Conservation (phyloP, 2,797 vertebrate species). For the Chelonia mydas region DNA sequence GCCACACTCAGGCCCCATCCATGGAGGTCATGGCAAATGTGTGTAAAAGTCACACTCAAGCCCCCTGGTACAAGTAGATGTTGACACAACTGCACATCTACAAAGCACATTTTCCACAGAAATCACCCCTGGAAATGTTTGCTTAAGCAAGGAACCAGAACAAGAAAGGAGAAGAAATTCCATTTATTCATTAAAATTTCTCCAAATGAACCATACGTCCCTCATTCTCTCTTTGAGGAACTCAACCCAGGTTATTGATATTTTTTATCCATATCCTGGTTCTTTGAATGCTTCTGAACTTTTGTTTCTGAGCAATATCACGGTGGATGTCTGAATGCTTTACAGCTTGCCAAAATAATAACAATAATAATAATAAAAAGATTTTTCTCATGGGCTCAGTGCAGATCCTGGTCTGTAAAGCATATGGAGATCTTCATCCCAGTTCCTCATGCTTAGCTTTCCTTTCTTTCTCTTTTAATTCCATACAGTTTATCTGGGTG, state of each 20-base stretch:
- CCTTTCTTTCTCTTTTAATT: background rate
- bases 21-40: background rate
- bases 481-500: conserved; percentile 93
- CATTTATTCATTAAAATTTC: background rate
- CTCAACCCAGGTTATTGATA: rapidly evolving
- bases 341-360: background rate
- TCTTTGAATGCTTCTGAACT: background rate
- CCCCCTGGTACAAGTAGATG: rapidly evolving
- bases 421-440: background rate
- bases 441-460: conserved; percentile 26
- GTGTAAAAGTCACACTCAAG: background rate
- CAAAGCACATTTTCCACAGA: background rate
- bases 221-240: background rate
- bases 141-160: background rate
- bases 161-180: background rate
- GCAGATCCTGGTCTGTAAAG: background rate
- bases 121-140: background rate
- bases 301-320: background rate
- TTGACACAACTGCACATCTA: background rate
- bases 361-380: background rate
- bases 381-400: background rate
- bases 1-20: background rate
- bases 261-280: rapidly evolving
- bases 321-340: background rate
- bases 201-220: background rate